Evolutionary conservation across 2,797 vertebrate species (phyloP), one percentile per base, ranked within the genome.

Genomic region (Lagocephalus sceleratus): DNA sequence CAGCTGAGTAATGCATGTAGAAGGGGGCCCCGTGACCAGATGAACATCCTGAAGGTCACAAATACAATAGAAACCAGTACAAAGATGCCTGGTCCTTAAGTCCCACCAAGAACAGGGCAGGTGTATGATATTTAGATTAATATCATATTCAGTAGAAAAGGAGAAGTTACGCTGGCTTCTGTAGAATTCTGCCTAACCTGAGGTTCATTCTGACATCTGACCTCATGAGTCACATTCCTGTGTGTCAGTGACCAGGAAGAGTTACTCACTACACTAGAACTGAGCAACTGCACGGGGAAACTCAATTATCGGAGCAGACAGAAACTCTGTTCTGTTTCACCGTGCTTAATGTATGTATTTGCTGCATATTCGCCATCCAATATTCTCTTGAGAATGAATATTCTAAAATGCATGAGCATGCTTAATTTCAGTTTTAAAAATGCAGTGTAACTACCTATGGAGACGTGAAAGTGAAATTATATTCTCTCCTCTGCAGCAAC

Each of bases 11-110:
- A 29, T 14, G 12, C 3, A 4, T 12, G 12, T 10, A 14, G 3
- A 4, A 35, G 32, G 1, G 12, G 32, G 46, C 63, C 68, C 76
- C 57, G 65, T 50, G 68, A 53, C 60, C 55, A 68, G 65, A 64
- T 45, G 1, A 41, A 60, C 50, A 42, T 46, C 50, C 61, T 47
- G 44, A 9, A 66, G 56, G 65, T 73, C 64, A 69, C 62, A 72
- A 73, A 68, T 19, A 53, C 32, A 35, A 14, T 4, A 12, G 32
- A 35, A 35, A 12, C 32, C 25, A 35, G 32, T 12, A 6, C 32
- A 35, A 35, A 35, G 12, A 35, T 42, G 47, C 60, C 48, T 19
- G 49, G 59, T 66, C 65, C 9, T 43, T 76, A 76, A 51, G 55
- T 57, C 2, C n/a, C 17, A 20, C 8, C 1, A 19, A 19, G 5